Evolutionary conservation across 35 echinoderm and acorn worm species (phyloP), one percentile per base, ranked within the genome.

Genomic region (Ptychodera flava): DNA sequence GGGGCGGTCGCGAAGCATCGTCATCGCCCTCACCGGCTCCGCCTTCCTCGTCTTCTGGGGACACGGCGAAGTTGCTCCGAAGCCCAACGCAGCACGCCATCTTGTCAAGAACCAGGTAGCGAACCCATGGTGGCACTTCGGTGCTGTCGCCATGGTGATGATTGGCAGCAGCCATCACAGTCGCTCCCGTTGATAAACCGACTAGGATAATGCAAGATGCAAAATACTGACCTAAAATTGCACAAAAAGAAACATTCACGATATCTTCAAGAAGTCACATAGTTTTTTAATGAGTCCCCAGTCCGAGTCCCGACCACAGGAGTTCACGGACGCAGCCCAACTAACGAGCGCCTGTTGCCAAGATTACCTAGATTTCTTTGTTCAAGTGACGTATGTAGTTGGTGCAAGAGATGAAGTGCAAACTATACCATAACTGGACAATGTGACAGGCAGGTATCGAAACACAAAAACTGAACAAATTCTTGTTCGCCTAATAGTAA

Each of bases 211-310:
- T 97, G 31, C 89, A 93, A 12, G 88, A 78, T 81, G 90, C 87
- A 45, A 90, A 97, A 76, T 93, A 97, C 53, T 93, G 92, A 81
- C 88, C 95, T 97, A 89, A 28, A 88, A 85, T 35, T 22, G 78
- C 31, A 86, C 83, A 28, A 79, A 80, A 36, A 37, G 28, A 34
- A 35, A 31, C 34, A 64, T 64, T 64, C 22, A 64, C 22, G 6
- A 64, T 64, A n/a, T n/a, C n/a, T n/a, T n/a, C n/a, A n/a, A n/a
- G n/a, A n/a, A n/a, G n/a, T n/a, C n/a, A n/a, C n/a, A n/a, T n/a
- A n/a, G n/a, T n/a, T n/a, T n/a, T n/a, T n/a, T n/a, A n/a, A n/a
- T n/a, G n/a, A n/a, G n/a, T n/a, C n/a, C n/a, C n/a, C n/a, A n/a
- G n/a, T n/a, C n/a, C n/a, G n/a, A n/a, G n/a, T n/a, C n/a, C n/a